phyloP scores from a whole-genome alignment of 2,888 invertebrate genomes.

The Drosophila mimetica region DNA sequence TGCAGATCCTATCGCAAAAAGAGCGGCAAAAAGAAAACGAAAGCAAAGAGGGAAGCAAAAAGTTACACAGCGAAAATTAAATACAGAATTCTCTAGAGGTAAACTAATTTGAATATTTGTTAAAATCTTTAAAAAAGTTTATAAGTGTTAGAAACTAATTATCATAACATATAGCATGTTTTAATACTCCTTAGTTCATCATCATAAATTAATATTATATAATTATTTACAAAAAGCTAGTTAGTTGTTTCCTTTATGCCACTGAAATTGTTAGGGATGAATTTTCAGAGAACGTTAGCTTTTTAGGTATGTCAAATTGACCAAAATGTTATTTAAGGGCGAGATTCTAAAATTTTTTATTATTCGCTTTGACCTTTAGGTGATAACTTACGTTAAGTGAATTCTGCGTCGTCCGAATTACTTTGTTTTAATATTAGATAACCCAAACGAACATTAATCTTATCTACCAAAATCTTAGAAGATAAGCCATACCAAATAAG shows the following conservation, averaged over 20 bases:
- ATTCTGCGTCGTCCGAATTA: neutral
- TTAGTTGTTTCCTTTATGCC: neutral
- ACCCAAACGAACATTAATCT: neutral
- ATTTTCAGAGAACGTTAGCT: neutral
- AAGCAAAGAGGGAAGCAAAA: slow-evolving; percentile 15
- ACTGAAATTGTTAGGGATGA: neutral
- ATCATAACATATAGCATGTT: neutral
- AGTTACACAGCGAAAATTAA: slow-evolving; percentile 4
- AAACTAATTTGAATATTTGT: too few relatives aligned
- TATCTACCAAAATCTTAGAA: too few relatives aligned
- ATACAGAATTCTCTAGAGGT: neutral
- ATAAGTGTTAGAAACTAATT: neutral
- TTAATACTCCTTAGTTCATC: neutral
- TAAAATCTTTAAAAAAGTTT: too few relatives aligned
- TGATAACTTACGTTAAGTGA: neutral
- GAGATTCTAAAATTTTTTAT: neutral
- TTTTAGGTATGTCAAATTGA: neutral
- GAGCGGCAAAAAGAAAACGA: slow-evolving; percentile 20
- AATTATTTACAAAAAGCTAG: neutral
- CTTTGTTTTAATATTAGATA: neutral
- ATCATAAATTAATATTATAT: neutral
- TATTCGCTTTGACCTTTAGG: too few relatives aligned
- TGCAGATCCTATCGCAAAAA: slow-evolving; percentile 33
- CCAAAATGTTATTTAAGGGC: neutral
- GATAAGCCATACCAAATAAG: too few relatives aligned